phyloP scores from a whole-genome alignment of 2,888 invertebrate genomes.

The Tetramorium bicarinatum region DNA sequence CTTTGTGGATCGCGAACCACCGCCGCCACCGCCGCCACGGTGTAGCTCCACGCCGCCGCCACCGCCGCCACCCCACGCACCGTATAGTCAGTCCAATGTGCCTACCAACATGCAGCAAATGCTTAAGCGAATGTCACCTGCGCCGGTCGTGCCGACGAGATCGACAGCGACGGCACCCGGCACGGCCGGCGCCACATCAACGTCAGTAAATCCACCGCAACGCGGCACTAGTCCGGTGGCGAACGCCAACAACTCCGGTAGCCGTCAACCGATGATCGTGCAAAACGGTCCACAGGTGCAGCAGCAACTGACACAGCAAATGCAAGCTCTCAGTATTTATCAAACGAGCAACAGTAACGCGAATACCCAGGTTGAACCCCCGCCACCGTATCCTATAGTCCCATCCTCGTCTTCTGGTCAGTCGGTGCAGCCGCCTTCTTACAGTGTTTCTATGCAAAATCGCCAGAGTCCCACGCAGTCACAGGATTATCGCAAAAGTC shows the following conservation, averaged over 20 bases:
- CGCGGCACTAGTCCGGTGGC: slow-evolving; percentile 92
- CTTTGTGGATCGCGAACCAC: slow-evolving; percentile 87
- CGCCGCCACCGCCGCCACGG: slow-evolving; percentile 92
- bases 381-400: slow-evolving; percentile 87
- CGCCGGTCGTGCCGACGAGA: slow-evolving; percentile 90
- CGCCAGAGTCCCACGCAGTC: slow-evolving; percentile 95
- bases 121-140: slow-evolving; percentile 93
- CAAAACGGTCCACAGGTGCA: slow-evolving; percentile 94
- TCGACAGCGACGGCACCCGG: slow-evolving; percentile 89
- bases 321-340: slow-evolving; percentile 94
- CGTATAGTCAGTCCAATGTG: slow-evolving; percentile 87
- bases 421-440: slow-evolving; percentile 94
- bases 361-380: slow-evolving; percentile 86
- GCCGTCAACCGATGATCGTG: slow-evolving; percentile 93
- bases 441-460: slow-evolving; percentile 94
- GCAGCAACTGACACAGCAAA: slow-evolving; percentile 95
- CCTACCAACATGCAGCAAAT: slow-evolving; percentile 91
- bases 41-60: slow-evolving; percentile 91
- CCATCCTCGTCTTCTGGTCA: slow-evolving; percentile 87
- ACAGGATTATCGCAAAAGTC: slow-evolving; percentile 94
- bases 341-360: slow-evolving; percentile 87
- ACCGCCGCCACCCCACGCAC: slow-evolving; percentile 88
- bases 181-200: slow-evolving; percentile 80
- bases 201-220: slow-evolving; percentile 87
- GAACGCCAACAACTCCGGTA: slow-evolving; percentile 86